Base-by-base conservation (phyloP, 2,797 vertebrate species). In the Gouania willdenowi region DNA sequence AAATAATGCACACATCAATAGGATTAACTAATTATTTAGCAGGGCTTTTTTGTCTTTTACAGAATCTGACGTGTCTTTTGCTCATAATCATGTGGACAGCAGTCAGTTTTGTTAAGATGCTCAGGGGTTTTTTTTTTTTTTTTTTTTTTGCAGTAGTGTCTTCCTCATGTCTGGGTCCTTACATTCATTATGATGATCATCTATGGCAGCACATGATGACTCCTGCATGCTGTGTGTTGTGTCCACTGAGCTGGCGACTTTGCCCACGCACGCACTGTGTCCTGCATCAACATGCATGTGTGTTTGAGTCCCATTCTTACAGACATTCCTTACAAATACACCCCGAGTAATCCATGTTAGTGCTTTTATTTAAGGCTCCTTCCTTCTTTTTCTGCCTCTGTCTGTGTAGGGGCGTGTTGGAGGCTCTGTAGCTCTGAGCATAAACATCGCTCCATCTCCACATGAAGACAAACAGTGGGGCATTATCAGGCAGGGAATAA, bases 141-240 rank as follows among this genome's bases (percentile, higher is more conserved):
- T 5, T 20, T 20, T 7, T 23, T 23, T 54, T 55, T 56, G 34
- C 41, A 13, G 32, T 36, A 8, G 24, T 40, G 34, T 61, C 43
- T 48, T n/a, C n/a, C 21, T 41, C n/a, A 29, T 56, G 57, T 70
- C 37, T n/a, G 2, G 26, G 32, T 37, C 29, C 69, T 73, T 75
- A 70, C 66, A 67, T 71, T 81, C 71, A 78, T 82, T 83, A 79
- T 51, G 55, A 48, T 77, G 77, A 83, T 79, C 64, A 66, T 43
- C 42, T 17, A 22, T 77, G 80, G 75, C 80, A 83, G 76, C 27
- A 45, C 48, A 65, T 8, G 44, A 77, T 69, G 71, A 81, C 60
- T 79, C 66, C 43, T 46, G 50, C 66, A 58, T 58, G 40, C 63
- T 63, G 46, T 35, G 41, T 57, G 66, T 80, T 35, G 41, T 57